These are phyloP conservation scores for Sebastiscus albofasciatus DNA, from an alignment of 2,797 vertebrate species.

Conservation along the genomic window DNA sequence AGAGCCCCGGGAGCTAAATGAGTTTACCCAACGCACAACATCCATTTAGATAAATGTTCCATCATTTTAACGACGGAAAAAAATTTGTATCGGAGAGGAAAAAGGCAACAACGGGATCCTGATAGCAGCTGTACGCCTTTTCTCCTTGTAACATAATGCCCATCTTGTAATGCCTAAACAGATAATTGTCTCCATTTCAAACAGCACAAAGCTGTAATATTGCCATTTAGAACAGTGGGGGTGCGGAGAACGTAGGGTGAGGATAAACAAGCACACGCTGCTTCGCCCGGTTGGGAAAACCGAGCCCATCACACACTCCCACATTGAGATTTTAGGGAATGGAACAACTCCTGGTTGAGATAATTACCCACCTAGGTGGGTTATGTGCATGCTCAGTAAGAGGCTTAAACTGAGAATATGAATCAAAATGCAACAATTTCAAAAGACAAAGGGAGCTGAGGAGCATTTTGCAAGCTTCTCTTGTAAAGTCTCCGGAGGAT, in stretches of 20 bases:
- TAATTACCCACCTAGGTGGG: slow-evolving; percentile 81
- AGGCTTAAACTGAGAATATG: slow-evolving; percentile 61
- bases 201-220: slow-evolving; percentile 79
- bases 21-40: slow-evolving; percentile 83
- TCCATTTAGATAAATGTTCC: slow-evolving; percentile 85
- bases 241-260: slow-evolving; percentile 69
- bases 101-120: slow-evolving; percentile 67
- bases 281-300: slow-evolving; percentile 68
- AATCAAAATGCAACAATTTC: slow-evolving; percentile 77
- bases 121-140: slow-evolving; percentile 72
- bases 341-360: slow-evolving; percentile 77
- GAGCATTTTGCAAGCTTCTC: slow-evolving; percentile 53
- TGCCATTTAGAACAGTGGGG: slow-evolving; percentile 81
- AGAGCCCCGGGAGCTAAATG: slow-evolving; percentile 83
- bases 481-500: slow-evolving; percentile 21
- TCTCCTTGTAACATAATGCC: slow-evolving; percentile 72
- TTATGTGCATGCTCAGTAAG: slow-evolving; percentile 74
- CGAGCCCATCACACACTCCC: slow-evolving; percentile 76
- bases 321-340: slow-evolving; percentile 76
- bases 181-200: slow-evolving; percentile 85
- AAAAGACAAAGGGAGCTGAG: slow-evolving; percentile 64
- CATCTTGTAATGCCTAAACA: slow-evolving; percentile 82
- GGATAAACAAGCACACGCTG: slow-evolving; percentile 80
- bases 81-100: slow-evolving; percentile 62
- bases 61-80: slow-evolving; percentile 80